These are phyloP conservation scores for Crocidura indochinensis DNA, from an alignment of 2,797 vertebrate species.

Conservation along the genomic window DNA sequence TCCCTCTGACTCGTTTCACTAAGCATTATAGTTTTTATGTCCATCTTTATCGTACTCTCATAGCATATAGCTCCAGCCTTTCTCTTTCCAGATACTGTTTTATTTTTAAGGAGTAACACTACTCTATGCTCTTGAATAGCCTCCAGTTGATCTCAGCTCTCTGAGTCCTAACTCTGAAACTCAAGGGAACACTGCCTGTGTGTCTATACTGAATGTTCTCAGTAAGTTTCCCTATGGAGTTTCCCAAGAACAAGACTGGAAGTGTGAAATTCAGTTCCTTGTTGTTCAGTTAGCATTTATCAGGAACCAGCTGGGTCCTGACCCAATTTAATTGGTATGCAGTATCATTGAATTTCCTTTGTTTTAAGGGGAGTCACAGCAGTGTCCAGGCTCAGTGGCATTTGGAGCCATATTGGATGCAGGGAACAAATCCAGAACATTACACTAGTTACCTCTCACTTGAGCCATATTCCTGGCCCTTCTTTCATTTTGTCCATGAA, in stretches of 20 bases:
- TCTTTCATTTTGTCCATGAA: conserved; percentile 17
- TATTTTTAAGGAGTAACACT: background rate
- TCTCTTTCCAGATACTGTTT: background rate
- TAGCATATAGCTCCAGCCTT: background rate
- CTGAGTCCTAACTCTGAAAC: conserved; percentile 37
- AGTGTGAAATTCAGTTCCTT: background rate
- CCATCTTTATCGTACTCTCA: background rate
- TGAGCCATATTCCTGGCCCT: too few species aligned
- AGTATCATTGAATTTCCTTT: too few species aligned
- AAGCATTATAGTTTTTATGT: too few species aligned
- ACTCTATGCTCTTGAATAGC: background rate
- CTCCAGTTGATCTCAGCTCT: background rate
- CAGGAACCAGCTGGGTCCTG: background rate
- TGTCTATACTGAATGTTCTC: background rate
- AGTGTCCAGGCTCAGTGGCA: too few species aligned
- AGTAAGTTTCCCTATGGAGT: background rate
- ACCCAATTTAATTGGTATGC: background rate
- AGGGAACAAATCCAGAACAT: too few species aligned
- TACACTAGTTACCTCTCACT: too few species aligned
- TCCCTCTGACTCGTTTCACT: too few species aligned
- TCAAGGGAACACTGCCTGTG: background rate
- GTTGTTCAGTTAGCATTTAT: conserved; percentile 28
- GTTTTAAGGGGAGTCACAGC: too few species aligned
- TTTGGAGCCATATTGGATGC: too few species aligned
- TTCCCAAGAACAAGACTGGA: background rate